A percentile compares a stretch with the other conserved stretches of the same genome.
Conservation (phyloP, 1,140 invertebrate species). For the Leptinotarsa undecemlineata region DNA sequence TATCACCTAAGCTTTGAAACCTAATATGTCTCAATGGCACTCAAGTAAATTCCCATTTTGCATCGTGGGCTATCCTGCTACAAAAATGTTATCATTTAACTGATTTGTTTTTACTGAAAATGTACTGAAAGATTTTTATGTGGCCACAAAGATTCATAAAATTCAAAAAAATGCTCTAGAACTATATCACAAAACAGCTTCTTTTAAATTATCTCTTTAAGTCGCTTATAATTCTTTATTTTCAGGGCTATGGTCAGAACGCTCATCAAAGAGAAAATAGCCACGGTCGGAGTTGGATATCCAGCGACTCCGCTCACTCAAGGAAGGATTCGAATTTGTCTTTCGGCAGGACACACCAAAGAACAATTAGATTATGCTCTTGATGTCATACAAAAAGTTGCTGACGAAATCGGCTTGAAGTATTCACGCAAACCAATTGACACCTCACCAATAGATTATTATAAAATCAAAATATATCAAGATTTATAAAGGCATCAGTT, state of each 20-base stretch:
- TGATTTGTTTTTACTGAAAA: no score
- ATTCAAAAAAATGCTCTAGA: no score
- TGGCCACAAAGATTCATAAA: no score
- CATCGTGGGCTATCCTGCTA: no score
- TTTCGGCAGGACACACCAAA: slow-evolving; percentile 95
- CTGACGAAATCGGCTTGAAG: slow-evolving; percentile 70
- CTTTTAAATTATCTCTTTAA: no score
- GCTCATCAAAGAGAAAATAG: slow-evolving; percentile 80
- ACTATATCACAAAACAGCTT: no score
- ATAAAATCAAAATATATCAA: slow-evolving; percentile 47
- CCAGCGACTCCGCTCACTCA: slow-evolving; percentile 96
- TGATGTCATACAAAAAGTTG: slow-evolving; percentile 70
- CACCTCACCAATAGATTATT: slow-evolving; percentile 64
- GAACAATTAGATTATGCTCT: slow-evolving; percentile 91
- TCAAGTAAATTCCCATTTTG: no score
- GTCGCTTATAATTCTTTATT: background rate
- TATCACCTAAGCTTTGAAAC: no score
- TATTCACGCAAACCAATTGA: slow-evolving; percentile 70
- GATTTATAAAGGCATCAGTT: slow-evolving; percentile 1
- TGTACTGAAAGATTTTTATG: no score
- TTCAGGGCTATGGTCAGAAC: slow-evolving; percentile 81
- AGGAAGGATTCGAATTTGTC: slow-evolving; percentile 91
- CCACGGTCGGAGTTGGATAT: slow-evolving; percentile 95
- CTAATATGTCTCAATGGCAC: no score
- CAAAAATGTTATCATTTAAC: no score